These are phyloP conservation scores for Plebejus melissa DNA, from an alignment of 2,888 invertebrate species.

Conservation along the genomic window DNA sequence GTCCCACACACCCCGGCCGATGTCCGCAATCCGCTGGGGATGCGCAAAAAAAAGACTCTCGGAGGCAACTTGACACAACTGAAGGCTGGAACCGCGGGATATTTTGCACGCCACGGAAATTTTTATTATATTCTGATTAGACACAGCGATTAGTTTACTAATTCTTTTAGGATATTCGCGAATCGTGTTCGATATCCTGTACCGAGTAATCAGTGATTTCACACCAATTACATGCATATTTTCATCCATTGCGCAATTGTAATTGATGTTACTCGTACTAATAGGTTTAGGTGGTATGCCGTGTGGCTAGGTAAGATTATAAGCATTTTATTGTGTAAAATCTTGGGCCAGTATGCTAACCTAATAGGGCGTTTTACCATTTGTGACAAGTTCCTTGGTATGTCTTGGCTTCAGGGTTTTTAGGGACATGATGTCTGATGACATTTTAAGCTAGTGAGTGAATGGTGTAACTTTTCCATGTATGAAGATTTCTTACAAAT, in stretches of 20 bases:
- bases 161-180: background rate
- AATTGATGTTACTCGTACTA: background rate
- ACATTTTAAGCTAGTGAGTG: background rate
- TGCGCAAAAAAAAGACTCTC: too few species aligned
- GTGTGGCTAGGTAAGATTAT: background rate
- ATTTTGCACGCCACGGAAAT: background rate
- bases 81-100: too few species aligned
- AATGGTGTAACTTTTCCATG: background rate
- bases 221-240: slow-evolving; percentile 23
- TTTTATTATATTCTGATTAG: background rate
- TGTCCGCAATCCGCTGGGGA: too few species aligned
- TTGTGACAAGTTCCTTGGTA: background rate
- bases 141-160: background rate
- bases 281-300: background rate
- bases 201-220: slow-evolving; percentile 16
- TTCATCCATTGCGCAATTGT: slow-evolving; percentile 3
- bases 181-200: slow-evolving; percentile 15
- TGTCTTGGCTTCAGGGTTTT: background rate
- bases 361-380: background rate
- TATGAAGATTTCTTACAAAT: background rate
- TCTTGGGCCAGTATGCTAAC: background rate
- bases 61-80: too few species aligned
- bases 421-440: background rate
- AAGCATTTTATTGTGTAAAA: background rate
- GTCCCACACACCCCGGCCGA: too few species aligned